Evolutionary conservation across 1,140 invertebrate genomes (phyloP).

Genomic region (Camponotus vicinus): DNA sequence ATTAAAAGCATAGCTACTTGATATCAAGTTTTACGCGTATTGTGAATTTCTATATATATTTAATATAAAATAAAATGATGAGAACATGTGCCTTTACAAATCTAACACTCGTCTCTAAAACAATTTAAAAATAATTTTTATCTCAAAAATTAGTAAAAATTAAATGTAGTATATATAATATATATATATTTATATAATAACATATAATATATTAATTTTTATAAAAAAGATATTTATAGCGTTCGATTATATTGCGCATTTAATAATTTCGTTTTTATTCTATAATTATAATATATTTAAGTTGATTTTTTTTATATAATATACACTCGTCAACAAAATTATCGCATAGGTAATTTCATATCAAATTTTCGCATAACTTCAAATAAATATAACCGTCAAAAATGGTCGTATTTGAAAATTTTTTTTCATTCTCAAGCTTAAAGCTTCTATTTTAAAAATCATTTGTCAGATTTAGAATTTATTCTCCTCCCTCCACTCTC

Average conservation of each 20-base stretch:
- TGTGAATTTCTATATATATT: background rate
- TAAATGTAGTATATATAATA: too few relatives aligned
- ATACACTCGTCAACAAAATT: too few relatives aligned
- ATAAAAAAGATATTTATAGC: background rate
- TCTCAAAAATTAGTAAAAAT: background rate
- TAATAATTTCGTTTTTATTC: background rate
- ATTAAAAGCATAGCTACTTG: background rate
- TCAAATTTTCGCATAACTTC: too few relatives aligned
- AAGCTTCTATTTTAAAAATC: too few relatives aligned
- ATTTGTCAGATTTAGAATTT: too few relatives aligned
- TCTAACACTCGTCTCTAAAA: background rate
- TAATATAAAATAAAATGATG: background rate
- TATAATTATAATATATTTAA: background rate
- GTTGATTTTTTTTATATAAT: too few relatives aligned
- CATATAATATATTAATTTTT: background rate
- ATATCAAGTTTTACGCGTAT: background rate
- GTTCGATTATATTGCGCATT: background rate
- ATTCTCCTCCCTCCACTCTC: too few relatives aligned
- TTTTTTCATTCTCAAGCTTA: too few relatives aligned
- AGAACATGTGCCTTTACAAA: background rate
- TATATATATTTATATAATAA: too few relatives aligned
- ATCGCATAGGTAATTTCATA: too few relatives aligned
- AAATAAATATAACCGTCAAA: too few relatives aligned
- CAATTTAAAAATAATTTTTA: background rate
- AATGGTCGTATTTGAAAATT: too few relatives aligned